Percentiles rank a stretch among this genome's conserved stretches.
phyloP scores from a whole-genome alignment of 2,888 invertebrate genomes.

The Automeris io region DNA sequence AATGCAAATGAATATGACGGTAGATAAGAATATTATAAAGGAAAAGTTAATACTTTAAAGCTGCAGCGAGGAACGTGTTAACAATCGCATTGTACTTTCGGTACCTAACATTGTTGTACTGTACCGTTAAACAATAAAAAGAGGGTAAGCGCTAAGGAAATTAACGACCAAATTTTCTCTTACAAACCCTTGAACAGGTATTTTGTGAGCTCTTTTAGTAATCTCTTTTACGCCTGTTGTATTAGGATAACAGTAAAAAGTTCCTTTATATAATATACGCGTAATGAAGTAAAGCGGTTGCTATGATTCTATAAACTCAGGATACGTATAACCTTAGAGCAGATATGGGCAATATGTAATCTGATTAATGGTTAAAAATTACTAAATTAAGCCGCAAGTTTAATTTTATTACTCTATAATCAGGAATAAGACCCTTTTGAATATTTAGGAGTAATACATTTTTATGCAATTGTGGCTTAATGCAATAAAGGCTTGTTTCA shows the following conservation, averaged over 20 bases:
- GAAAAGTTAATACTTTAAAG: constrained; percentile 15
- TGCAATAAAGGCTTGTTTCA: too few species aligned
- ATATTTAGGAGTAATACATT: too few species aligned
- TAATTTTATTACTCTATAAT: too few species aligned
- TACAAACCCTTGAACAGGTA: constrained; percentile 5
- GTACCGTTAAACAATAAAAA: constrained; percentile 13
- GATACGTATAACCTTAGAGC: too few species aligned
- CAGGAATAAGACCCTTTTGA: too few species aligned
- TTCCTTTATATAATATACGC: constrained; percentile 1
- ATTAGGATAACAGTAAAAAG: not conserved
- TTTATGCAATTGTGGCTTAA: too few species aligned
- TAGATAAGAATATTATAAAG: constrained; percentile 11
- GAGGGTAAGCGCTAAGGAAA: constrained; percentile 12
- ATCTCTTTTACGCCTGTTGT: constrained; percentile 4
- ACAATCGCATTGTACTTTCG: constrained; percentile 18
- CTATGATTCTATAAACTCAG: not conserved
- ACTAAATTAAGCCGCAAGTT: too few species aligned
- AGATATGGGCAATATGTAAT: too few species aligned
- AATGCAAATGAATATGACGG: constrained; percentile 22
- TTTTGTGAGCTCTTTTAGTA: constrained; percentile 1
- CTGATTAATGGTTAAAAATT: too few species aligned
- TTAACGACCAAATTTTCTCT: constrained; percentile 8
- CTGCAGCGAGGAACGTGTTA: constrained; percentile 17
- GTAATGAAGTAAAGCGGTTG: not conserved
- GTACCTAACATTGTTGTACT: constrained; percentile 10